Evolutionary conservation across 2,113 vertebrate genomes (phyloP).

Genomic region (Etia nguti): DNA sequence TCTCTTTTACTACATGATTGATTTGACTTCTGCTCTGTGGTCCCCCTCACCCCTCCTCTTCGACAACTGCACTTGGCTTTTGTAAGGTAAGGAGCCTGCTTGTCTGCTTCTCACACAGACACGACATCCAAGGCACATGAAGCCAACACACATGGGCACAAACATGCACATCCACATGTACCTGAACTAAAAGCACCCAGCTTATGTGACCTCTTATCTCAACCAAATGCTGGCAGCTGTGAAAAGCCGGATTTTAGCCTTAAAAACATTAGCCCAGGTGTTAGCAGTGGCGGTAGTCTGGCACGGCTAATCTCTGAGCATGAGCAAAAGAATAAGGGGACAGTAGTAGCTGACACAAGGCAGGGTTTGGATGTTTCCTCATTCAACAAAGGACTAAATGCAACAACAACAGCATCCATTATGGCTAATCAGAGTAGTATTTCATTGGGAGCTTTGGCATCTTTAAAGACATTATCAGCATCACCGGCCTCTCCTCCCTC

Average conservation of each 20-base stretch:
- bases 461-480: slow-evolving; percentile 15
- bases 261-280: background rate
- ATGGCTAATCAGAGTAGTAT: slow-evolving; percentile 13
- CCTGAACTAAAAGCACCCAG: slow-evolving; percentile 29
- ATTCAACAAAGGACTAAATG: slow-evolving; percentile 1
- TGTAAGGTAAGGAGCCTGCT: slow-evolving; percentile 99
- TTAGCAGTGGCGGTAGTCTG: slow-evolving; percentile 29
- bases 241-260: background rate
- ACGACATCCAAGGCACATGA: slow-evolving; percentile 28
- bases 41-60: slow-evolving; percentile 13
- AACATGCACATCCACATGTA: slow-evolving; percentile 11
- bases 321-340: slow-evolving; percentile 31
- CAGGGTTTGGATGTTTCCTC: background rate
- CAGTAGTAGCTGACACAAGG: background rate
- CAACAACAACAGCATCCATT: background rate
- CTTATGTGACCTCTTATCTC: slow-evolving; percentile 56
- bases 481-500: slow-evolving; percentile 8
- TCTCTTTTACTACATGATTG: background rate
- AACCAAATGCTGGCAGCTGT: background rate
- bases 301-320: slow-evolving; percentile 64
- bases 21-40: slow-evolving; percentile 30
- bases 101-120: slow-evolving; percentile 60
- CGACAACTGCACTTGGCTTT: slow-evolving; percentile 83
- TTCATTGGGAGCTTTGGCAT: slow-evolving; percentile 43
- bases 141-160: slow-evolving; percentile 11